These are phyloP conservation scores for Lagria hirta DNA, from an alignment of 2,888 invertebrate genomes.

Conservation along the genomic window DNA sequence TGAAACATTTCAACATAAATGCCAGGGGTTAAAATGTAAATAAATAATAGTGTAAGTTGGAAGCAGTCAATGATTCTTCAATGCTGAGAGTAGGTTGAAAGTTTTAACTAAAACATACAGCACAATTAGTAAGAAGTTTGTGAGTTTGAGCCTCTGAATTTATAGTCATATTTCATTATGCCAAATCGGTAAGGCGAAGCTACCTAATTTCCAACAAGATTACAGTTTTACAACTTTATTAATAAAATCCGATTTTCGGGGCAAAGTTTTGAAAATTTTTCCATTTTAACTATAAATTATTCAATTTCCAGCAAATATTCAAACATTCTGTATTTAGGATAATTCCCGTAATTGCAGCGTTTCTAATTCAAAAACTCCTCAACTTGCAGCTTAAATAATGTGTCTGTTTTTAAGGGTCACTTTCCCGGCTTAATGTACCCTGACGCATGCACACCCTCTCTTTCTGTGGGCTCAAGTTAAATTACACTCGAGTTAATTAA, in stretches of 20 bases:
- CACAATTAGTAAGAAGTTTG: no score
- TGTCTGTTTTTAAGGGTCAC: conserved; percentile 31
- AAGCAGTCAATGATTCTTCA: no score
- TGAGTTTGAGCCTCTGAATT: conserved; percentile 10
- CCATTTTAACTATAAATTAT: conserved; percentile 7
- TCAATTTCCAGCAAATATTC: not conserved
- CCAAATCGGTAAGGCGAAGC: conserved; percentile 7
- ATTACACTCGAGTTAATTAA: conserved; percentile 48
- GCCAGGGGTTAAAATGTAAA: no score
- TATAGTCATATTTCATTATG: conserved; percentile 9
- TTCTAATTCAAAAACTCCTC: no score
- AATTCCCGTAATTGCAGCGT: conserved; percentile 6
- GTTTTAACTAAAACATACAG: no score
- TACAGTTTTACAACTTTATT: conserved; percentile 9
- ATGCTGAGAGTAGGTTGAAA: no score
- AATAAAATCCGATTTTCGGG: conserved; percentile 8
- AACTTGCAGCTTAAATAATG: conserved; percentile 18
- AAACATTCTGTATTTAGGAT: not conserved
- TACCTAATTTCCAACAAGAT: conserved; percentile 7
- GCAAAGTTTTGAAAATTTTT: conserved; percentile 6
- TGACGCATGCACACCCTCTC: conserved; percentile 39
- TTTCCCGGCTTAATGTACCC: conserved; percentile 35
- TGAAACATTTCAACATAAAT: no score
- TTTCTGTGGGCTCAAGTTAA: conserved; percentile 31
- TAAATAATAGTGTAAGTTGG: no score